Percentiles rank a stretch among this genome's conserved stretches.
Evolutionary conservation across 2,113 vertebrate genomes (phyloP).

Genomic region (Gorsachius goisagi): DNA sequence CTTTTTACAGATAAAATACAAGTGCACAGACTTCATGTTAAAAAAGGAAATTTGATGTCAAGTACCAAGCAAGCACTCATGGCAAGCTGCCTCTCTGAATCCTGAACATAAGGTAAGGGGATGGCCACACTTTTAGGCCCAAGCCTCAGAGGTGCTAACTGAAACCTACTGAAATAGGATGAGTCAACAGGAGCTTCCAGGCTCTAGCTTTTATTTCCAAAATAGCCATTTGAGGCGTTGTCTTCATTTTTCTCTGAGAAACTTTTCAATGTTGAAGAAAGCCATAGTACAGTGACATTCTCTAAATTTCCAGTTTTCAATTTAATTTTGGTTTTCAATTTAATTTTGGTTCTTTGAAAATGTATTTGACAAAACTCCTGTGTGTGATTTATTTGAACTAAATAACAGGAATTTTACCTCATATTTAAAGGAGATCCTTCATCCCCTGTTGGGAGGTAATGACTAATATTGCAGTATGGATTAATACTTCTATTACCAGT

Average conservation of each 20-base stretch:
- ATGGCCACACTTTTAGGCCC: neutral
- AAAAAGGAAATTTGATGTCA: neutral
- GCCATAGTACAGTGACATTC: neutral
- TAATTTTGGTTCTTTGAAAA: neutral
- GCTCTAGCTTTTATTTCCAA: neutral
- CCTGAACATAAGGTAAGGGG: neutral
- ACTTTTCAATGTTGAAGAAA: neutral
- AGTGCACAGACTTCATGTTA: neutral
- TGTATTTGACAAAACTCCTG: neutral
- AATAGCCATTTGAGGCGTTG: neutral
- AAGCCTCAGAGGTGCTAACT: neutral
- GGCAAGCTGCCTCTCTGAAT: neutral
- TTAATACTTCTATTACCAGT: neutral
- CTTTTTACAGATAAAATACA: neutral
- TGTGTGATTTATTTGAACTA: neutral
- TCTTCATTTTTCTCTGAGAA: neutral
- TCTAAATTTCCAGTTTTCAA: neutral
- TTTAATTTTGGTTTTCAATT: neutral
- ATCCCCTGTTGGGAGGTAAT: neutral
- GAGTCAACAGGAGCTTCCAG: neutral
- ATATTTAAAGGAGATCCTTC: neutral
- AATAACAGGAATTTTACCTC: neutral
- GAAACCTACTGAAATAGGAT: neutral
- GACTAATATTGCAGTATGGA: neutral
- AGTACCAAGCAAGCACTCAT: neutral